Evolutionary conservation across 53 echinoderm and acorn worm genomes (phyloP).

Genomic region (Temnopleurus reevesii): DNA sequence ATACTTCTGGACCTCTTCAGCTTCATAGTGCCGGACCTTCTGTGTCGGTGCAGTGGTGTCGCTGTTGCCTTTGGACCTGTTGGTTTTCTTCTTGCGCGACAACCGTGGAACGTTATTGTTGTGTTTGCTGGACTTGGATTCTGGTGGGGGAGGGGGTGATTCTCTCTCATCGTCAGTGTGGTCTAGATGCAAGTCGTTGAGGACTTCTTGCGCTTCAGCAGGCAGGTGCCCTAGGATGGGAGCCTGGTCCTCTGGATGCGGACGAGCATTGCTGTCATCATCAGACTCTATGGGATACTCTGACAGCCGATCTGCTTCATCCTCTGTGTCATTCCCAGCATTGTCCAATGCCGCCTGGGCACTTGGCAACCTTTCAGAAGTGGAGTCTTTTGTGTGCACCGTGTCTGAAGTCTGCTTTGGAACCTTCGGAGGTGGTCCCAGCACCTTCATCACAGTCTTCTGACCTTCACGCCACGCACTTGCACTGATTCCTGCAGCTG

Average conservation of each 20-base stretch:
- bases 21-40: constrained; percentile 83
- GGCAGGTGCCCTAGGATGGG: constrained; percentile 54
- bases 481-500: constrained; percentile 65
- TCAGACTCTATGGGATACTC: constrained; percentile 77
- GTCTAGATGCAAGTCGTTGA: constrained; percentile 82
- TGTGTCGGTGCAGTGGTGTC: constrained; percentile 41
- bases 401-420: constrained; percentile 48
- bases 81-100: constrained; percentile 46
- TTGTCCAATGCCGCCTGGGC: not conserved
- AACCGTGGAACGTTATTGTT: constrained; percentile 19
- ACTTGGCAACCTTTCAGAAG: constrained; percentile 9
- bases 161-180: constrained; percentile 63
- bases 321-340: constrained; percentile 34
- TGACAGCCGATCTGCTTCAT: constrained; percentile 69
- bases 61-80: constrained; percentile 41
- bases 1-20: constrained; percentile 88
- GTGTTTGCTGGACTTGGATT: constrained; percentile 41
- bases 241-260: not conserved
- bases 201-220: constrained; percentile 79
- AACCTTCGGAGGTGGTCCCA: constrained; percentile 82
- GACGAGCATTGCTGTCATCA: not conserved
- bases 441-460: constrained; percentile 79
- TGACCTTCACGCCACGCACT: constrained; percentile 90
- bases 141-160: constrained; percentile 18
- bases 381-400: constrained; percentile 68